Evolutionary conservation across 2,113 vertebrate species (phyloP).

Genomic region (Hoplias malabaricus): DNA sequence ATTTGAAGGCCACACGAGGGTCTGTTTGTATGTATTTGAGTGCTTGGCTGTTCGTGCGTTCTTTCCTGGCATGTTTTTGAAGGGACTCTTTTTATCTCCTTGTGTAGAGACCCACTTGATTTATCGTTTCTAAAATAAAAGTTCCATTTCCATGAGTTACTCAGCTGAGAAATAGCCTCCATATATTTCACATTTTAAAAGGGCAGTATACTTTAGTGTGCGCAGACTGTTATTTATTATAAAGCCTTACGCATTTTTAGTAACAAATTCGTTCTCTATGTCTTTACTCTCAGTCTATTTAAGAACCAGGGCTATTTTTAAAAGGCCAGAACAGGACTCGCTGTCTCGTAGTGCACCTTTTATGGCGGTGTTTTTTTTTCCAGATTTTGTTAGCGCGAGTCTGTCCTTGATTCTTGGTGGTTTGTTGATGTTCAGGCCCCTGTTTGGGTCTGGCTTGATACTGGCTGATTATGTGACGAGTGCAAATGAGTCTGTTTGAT

Average conservation of each 20-base stretch:
- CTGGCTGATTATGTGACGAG: constrained; percentile 26
- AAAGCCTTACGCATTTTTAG: not conserved
- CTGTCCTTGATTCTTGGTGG: constrained; percentile 8
- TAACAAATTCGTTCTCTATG: constrained; percentile 20
- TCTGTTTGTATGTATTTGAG: constrained; percentile 5
- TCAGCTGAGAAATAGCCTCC: constrained; percentile 1
- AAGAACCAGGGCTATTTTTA: constrained; percentile 12
- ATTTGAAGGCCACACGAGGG: not conserved
- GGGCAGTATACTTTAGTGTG: not conserved
- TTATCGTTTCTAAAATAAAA: constrained; percentile 15
- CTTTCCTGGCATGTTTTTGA: constrained; percentile 40
- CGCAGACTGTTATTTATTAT: constrained; percentile 16
- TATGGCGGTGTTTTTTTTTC: constrained; percentile 41
- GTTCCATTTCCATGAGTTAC: not conserved
- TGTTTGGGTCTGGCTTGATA: constrained; percentile 16
- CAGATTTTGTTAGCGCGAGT: constrained; percentile 27
- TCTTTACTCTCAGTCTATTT: not conserved
- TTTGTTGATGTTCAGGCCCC: constrained; percentile 1
- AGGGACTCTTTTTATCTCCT: constrained; percentile 26
- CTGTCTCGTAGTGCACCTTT: constrained; percentile 34
- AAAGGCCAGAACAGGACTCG: not conserved
- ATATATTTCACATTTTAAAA: constrained; percentile 22
- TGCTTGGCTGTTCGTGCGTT: constrained; percentile 16
- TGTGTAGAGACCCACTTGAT: constrained; percentile 15
- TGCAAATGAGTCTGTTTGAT: constrained; percentile 27